Base-by-base conservation (phyloP, 30 jellyfish, hydroid and myxozoan species). In the Morbakka virulenta region DNA sequence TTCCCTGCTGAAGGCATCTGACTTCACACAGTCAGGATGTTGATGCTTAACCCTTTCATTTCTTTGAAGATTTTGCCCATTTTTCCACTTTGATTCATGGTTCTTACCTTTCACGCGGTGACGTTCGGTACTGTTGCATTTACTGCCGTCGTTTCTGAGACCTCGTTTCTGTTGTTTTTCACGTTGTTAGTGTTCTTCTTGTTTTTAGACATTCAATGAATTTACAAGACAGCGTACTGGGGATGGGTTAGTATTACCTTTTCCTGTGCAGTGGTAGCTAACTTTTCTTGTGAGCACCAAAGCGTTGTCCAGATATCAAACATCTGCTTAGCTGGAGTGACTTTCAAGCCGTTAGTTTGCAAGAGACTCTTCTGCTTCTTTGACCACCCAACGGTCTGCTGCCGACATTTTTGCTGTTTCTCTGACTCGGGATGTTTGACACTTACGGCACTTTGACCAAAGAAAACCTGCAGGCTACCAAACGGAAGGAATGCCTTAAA, bases 241-340 rank as follows among this genome's bases (percentile, higher is more conserved):
- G 41, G 47, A 0, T 63, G 74, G 64, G 74, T 63, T 63, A 50
- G 50, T 50, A 3, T 63, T 63, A 63, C 74, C 74, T 21, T 63
- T 50, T 50, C 41, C 74, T 14, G 41, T 0, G 0, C 74, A 63
- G 74, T 63, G 74, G 0, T 0, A 63, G 63, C 74, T 63, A 31
- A 63, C 74, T 63, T 63, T 41, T 31, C 41, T 63, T 14, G 0
- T 63, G 74, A 0, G 0, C 74, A 63, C 64, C 74, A 25, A 63
- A 31, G 50, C 74, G 74, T 63, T 63, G 62, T 21, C 74, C 74
- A 27, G 30, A 21, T 63, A 31, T 63, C 20, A 50, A 63, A 25
- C 74, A 63, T 63, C 28, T 50, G 74, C 74, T 50, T 63, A 63
- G 74, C 62, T 63, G 64, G 50, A 22, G 74, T 27, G 41, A 31